phyloP scores from a whole-genome alignment of 2,888 invertebrate genomes.

The Girardia tigrina region DNA sequence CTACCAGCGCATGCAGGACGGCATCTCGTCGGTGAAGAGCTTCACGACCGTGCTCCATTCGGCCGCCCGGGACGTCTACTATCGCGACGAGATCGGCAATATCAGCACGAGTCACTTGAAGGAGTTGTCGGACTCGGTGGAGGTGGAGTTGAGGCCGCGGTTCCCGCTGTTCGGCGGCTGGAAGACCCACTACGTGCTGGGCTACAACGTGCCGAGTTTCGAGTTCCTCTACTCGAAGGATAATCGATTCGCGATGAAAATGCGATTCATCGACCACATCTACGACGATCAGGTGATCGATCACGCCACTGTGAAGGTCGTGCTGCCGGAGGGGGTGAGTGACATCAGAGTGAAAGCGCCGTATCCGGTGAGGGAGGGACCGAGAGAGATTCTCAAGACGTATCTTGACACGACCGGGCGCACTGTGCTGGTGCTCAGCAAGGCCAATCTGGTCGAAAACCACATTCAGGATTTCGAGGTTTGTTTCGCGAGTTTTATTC shows the following conservation, averaged over 20 bases:
- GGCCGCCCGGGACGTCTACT: slow-evolving; percentile 84
- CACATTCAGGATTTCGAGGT: slow-evolving; percentile 84
- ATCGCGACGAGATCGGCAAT: slow-evolving; percentile 89
- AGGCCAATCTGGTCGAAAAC: slow-evolving; percentile 73
- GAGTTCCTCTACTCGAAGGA: slow-evolving; percentile 75
- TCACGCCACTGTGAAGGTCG: slow-evolving; percentile 69
- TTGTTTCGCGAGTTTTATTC: no score
- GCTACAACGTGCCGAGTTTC: slow-evolving; percentile 90
- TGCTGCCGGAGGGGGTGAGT: slow-evolving; percentile 80
- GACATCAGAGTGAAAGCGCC: slow-evolving; percentile 68
- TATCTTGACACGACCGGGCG: slow-evolving; percentile 87
- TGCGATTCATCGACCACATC: slow-evolving; percentile 87
- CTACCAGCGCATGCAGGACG: slow-evolving; percentile 77
- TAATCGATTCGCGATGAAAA: slow-evolving; percentile 66
- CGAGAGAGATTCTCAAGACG: slow-evolving; percentile 69
- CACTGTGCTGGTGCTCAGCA: slow-evolving; percentile 69
- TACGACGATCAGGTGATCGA: slow-evolving; percentile 91
- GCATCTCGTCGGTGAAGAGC: slow-evolving; percentile 70
- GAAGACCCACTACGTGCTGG: slow-evolving; percentile 88
- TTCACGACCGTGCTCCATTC: slow-evolving; percentile 58
- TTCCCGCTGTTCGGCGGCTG: slow-evolving; percentile 97
- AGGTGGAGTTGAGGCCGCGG: slow-evolving; percentile 81
- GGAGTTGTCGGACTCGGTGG: slow-evolving; percentile 74
- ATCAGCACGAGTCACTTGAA: slow-evolving; percentile 90
- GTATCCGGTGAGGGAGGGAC: slow-evolving; percentile 62